A percentile compares a stretch with the other conserved stretches of the same genome.
phyloP scores from a whole-genome alignment of 1,140 invertebrate genomes.

The Berghia stephanieae region DNA sequence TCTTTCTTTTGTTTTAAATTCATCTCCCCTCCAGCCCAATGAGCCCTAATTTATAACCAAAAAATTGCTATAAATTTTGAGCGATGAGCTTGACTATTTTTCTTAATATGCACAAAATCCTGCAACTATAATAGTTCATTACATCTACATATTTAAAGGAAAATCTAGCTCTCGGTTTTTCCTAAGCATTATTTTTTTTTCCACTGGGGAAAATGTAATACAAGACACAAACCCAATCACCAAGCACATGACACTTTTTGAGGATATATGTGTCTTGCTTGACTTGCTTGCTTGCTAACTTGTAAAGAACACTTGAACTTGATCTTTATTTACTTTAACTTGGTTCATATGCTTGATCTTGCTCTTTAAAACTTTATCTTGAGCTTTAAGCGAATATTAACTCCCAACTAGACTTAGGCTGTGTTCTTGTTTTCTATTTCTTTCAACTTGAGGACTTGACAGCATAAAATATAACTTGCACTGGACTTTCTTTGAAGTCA shows the following conservation, averaged over 20 bases:
- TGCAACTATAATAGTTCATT: background rate
- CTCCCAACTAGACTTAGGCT: conserved; percentile 13
- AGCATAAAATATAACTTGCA: conserved; percentile 22
- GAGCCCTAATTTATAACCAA: too few relatives aligned
- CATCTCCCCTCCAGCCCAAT: too few relatives aligned
- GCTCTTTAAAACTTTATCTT: conserved; percentile 26
- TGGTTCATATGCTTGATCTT: conserved; percentile 14
- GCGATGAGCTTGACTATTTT: too few relatives aligned
- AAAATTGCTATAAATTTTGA: too few relatives aligned
- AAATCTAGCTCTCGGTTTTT: background rate
- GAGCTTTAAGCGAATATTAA: too few relatives aligned
- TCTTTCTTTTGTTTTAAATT: too few relatives aligned
- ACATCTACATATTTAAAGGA: background rate
- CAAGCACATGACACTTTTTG: background rate
- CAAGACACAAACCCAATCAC: background rate
- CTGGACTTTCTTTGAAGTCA: conserved; percentile 31
- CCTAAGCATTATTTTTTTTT: background rate
- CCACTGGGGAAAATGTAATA: background rate
- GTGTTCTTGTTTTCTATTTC: conserved; percentile 18
- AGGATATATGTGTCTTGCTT: conserved; percentile 3
- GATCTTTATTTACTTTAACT: conserved; percentile 2
- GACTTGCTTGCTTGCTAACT: conserved; percentile 32
- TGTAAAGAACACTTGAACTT: background rate
- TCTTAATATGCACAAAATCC: background rate
- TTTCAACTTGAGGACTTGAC: conserved; percentile 23